Base-by-base conservation (phyloP, 1,140 invertebrate species). In the Drosophila varians region DNA sequence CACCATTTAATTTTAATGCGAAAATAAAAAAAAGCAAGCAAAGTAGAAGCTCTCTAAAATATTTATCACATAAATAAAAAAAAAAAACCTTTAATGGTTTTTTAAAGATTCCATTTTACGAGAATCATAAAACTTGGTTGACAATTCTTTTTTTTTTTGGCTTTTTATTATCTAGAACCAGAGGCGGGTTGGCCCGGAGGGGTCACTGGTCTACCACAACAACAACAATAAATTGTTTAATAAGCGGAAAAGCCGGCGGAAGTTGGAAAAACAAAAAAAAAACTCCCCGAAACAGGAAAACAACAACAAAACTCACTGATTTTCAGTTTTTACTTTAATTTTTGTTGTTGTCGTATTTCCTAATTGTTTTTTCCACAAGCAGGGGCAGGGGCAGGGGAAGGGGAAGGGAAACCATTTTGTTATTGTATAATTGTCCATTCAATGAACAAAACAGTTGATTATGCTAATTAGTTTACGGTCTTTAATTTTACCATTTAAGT, bases 241-340 rank as follows among this genome's bases (percentile, higher is more conserved):
- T 77, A 58, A 70, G 78, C 77, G 77, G 73, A 73, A 80, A 80
- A 80, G 77, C 56, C 55, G 58, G 40, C 77, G 77, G 77, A 80
- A 80, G 72, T 80, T 57, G 49, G 26, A 40, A 40, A 40, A 40
- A 38, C 11, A 40, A 1, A 36, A 36, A 3, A 36, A 40, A 7
- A 7, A 36, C 5, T 21, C n/a, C n/a, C n/a, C n/a, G 19, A 49
- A 64, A 72, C 43, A 51, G 45, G 54, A 42, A 42, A 42, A 16
- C 14, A 9, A 12, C 36, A 12, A 38, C 36, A 38, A 54, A 45
- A 56, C 53, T 11, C 42, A 23, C 18, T 31, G 53, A 36, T 47
- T 56, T 56, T 40, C 54, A 66, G 46, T 48, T 48, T 23, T 23
- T 19, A 14, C 23, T 47, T 31, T 45, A 23, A 38, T 16, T 23